Evolutionary conservation across 2,113 vertebrate species (phyloP).

Genomic region (Aspiorhynchus laticeps): DNA sequence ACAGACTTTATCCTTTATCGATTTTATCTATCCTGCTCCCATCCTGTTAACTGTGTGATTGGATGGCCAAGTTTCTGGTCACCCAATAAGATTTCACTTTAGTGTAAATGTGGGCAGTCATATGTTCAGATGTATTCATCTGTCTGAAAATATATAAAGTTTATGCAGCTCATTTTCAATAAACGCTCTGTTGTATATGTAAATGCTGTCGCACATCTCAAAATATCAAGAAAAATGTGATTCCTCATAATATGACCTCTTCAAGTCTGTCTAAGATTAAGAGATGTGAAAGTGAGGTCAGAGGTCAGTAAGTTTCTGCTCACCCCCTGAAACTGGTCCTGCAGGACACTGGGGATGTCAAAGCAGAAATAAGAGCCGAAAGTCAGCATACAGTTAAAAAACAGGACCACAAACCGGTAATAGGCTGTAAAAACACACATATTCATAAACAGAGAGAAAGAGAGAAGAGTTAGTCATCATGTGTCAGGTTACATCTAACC

Average conservation of each 20-base stretch:
- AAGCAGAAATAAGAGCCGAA: slow-evolving; percentile 84
- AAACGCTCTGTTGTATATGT: neutral
- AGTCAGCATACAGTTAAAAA: slow-evolving; percentile 83
- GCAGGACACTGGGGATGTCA: slow-evolving; percentile 81
- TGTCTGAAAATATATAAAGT: neutral
- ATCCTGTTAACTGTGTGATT: neutral
- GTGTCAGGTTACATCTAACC: neutral
- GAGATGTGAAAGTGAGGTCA: neutral
- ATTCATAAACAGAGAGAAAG: slow-evolving; percentile 18
- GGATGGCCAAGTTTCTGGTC: neutral
- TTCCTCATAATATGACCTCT: neutral
- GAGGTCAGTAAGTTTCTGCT: slow-evolving; percentile 50
- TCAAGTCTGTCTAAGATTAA: neutral
- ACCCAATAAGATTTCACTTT: neutral
- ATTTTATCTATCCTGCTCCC: neutral
- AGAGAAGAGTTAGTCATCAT: neutral
- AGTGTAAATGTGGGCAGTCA: neutral
- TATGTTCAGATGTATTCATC: neutral
- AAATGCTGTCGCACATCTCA: neutral
- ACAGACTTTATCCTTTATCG: neutral
- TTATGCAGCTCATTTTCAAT: neutral
- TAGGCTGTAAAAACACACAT: slow-evolving; percentile 59
- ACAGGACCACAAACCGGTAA: slow-evolving; percentile 79
- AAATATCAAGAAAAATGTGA: neutral
- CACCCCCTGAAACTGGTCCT: slow-evolving; percentile 83